Conservation (phyloP, 1,140 invertebrate species). For the Potamilus streckersoni region DNA sequence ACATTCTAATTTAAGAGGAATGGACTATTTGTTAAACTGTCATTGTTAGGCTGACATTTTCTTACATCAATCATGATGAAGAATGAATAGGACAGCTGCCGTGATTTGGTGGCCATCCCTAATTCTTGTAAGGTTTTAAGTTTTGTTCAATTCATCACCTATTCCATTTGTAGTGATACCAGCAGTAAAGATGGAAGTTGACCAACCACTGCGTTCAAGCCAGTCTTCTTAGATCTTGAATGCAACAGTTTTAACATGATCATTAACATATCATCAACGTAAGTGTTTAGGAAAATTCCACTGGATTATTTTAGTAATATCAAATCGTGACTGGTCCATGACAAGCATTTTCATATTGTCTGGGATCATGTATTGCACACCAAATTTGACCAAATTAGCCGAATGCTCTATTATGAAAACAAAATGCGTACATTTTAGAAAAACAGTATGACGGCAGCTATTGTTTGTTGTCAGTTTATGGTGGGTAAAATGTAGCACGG, state of each 20-base stretch:
- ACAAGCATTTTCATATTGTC: conserved; percentile 31
- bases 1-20: not conserved
- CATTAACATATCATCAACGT: conserved; percentile 47
- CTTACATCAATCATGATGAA: not conserved
- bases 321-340: conserved; percentile 36
- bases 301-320: conserved; percentile 39
- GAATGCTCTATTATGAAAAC: conserved; percentile 32
- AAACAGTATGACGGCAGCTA: conserved; percentile 27
- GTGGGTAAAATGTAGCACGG: not conserved
- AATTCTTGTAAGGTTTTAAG: conserved; percentile 15
- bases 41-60: not conserved
- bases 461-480: not conserved
- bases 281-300: conserved; percentile 41
- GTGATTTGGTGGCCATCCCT: conserved; percentile 23
- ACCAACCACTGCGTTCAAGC: conserved; percentile 44
- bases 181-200: conserved; percentile 28
- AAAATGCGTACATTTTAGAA: conserved; percentile 21
- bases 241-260: conserved; percentile 30
- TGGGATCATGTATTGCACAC: conserved; percentile 27
- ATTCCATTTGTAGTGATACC: conserved; percentile 29
- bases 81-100: conserved; percentile 7
- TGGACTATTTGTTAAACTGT: not conserved
- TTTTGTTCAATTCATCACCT: conserved; percentile 32
- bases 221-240: conserved; percentile 37
- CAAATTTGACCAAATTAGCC: conserved; percentile 23